Conservation (phyloP, 2,113 vertebrate genomes). For the Stegastes partitus region DNA sequence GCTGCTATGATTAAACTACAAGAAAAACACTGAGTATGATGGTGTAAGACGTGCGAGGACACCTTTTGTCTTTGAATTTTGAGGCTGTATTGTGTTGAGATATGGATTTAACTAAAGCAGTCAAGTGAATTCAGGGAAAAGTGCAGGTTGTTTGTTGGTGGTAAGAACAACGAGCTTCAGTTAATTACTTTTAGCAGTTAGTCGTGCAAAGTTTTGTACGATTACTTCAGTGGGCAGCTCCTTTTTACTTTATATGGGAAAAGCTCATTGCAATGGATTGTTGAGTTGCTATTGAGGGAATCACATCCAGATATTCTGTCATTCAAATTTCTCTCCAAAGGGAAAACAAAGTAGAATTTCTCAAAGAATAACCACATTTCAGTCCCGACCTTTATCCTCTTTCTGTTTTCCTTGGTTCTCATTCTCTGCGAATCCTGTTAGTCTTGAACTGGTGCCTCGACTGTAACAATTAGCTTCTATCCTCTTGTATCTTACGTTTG, state of each 20-base stretch:
- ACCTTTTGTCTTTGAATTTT: not conserved
- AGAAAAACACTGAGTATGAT: too few relatives aligned
- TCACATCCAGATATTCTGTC: not conserved
- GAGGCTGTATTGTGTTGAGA: not conserved
- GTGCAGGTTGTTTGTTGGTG: too few relatives aligned
- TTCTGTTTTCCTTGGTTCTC: conserved; percentile 7
- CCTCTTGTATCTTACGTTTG: conserved; percentile 2
- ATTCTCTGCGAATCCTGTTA: conserved; percentile 21
- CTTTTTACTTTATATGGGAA: not conserved
- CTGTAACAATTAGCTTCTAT: conserved; percentile 2
- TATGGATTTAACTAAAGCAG: too few relatives aligned
- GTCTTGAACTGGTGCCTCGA: not conserved
- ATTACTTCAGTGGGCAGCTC: not conserved
- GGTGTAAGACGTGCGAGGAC: too few relatives aligned
- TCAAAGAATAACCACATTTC: conserved; percentile 1
- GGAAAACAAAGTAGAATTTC: not conserved
- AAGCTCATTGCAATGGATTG: not conserved
- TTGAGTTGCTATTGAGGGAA: not conserved
- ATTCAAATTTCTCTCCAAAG: not conserved
- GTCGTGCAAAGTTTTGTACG: not conserved
- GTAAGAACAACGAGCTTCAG: too few relatives aligned
- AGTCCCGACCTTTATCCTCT: not conserved
- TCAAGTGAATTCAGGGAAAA: too few relatives aligned
- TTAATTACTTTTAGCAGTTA: not conserved
- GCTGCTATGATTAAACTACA: too few relatives aligned